Base-by-base conservation (phyloP, 2,797 vertebrate species). In the Mus spretus region DNA sequence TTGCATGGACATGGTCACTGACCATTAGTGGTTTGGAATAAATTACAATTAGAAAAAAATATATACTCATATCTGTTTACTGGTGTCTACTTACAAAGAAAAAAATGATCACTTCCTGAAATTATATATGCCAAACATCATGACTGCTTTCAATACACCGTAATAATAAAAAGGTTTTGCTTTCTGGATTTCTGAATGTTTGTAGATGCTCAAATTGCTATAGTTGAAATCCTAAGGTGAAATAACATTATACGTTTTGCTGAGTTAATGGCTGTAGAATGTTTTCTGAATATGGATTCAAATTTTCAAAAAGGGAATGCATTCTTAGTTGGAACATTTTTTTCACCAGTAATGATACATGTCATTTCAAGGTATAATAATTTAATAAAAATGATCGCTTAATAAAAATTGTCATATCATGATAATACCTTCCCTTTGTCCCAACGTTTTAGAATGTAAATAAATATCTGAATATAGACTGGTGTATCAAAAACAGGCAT, bases 391-490 rank as follows among this genome's bases (percentile, higher is more conserved):
- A 44, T 9, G 91, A 14, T 57, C 12, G 84, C 28, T 91, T 50
- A 80, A 20, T 44, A 81, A 47, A 61, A 63, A 93, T 26, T 87
- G 92, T 96, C 24, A 85, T 65, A 59, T 80, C n/a, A 65, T 20
- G 14, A 20, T 63, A 95, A 91, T 2, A 31, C 7, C 55, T 28
- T 22, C 11, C 55, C 7, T 93, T 37, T 90, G 22, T 67, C 53
- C 31, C 57, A 3, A 4, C 40, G 10, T 77, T 55, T 65, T 67
- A 90, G 34, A 95, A 87, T 78, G 74, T 91, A 74, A 95, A 67
- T 59, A 74, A 67, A 0, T 65, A 77, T 57, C 0, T 26, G 74
- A 59, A 15, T 77, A 96, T 97, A 98, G 88, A 97, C 82, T 96
- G 17, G 77, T 90, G 67, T 83, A 88, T 90, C 31, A 90, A 22